Conservation (phyloP, 2,797 vertebrate genomes). For the Chromis chromis region DNA sequence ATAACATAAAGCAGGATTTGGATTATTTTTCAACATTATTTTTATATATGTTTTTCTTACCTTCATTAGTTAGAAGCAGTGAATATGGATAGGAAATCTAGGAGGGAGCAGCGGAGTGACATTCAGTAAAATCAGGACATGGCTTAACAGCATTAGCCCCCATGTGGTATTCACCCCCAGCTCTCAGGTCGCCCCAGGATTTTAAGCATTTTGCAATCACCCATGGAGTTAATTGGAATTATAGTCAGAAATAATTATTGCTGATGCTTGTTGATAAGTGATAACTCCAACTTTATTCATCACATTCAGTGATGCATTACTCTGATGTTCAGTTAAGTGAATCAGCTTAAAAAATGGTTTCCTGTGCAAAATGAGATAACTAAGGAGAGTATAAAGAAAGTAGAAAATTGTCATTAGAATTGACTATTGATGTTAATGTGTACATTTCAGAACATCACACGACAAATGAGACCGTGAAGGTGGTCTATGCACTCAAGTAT, state of each 20-base stretch:
- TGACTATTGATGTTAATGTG: not conserved
- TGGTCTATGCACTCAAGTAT: too few species aligned
- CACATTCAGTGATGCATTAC: conserved; percentile 12
- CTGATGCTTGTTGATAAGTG: conserved; percentile 54
- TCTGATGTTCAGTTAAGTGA: conserved; percentile 18
- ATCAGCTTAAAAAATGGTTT: not conserved
- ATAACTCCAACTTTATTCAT: conserved; percentile 32
- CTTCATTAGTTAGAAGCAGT: too few species aligned
- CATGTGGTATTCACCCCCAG: too few species aligned
- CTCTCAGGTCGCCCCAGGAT: not conserved
- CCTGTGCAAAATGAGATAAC: not conserved
- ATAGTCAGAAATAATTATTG: conserved; percentile 62
- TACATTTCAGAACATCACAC: not conserved
- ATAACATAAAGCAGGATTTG: conserved; percentile 44
- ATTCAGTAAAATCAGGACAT: too few species aligned
- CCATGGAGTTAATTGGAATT: conserved; percentile 62
- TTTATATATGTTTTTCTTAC: too few species aligned
- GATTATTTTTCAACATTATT: conserved; percentile 37
- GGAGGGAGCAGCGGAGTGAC: too few species aligned
- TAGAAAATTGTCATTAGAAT: not conserved
- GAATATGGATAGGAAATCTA: too few species aligned
- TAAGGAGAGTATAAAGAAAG: not conserved
- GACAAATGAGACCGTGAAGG: not conserved
- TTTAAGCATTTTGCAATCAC: conserved; percentile 46
- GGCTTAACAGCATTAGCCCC: too few species aligned